phyloP scores from a whole-genome alignment of 2,888 invertebrate genomes.

The Aleiodes leptofemur region DNA sequence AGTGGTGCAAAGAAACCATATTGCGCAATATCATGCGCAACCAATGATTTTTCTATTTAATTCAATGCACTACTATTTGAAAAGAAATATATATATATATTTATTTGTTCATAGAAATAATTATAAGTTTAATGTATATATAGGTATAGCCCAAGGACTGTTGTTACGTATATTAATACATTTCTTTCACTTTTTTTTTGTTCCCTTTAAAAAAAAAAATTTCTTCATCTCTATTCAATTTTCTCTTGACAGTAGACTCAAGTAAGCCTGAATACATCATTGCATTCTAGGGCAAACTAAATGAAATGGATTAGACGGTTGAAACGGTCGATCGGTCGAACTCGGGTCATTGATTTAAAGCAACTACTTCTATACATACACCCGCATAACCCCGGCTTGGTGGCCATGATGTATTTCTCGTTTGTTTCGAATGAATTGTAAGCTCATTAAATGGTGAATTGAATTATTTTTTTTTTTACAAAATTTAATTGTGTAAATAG shows the following conservation, averaged over 20 bases:
- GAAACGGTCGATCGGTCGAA: conserved; percentile 59
- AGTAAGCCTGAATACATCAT: conserved; percentile 27
- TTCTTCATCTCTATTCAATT: conserved; percentile 6
- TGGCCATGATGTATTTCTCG: conserved; percentile 7
- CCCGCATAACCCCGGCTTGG: neutral
- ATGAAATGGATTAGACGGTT: conserved; percentile 44
- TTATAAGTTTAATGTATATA: conserved; percentile 16
- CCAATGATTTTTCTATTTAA: conserved; percentile 12
- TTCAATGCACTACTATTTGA: conserved; percentile 17
- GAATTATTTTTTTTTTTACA: no score
- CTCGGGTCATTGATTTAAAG: conserved; percentile 61
- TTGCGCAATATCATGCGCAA: conserved; percentile 38
- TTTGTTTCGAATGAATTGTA: neutral
- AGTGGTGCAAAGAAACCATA: conserved; percentile 34
- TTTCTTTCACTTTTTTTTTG: neutral
- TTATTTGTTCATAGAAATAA: conserved; percentile 14
- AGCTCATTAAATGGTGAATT: no score
- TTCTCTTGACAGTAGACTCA: neutral
- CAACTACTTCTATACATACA: conserved; percentile 23
- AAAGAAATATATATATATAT: neutral
- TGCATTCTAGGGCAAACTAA: conserved; percentile 45
- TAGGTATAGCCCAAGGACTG: conserved; percentile 6
- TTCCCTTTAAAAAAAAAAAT: no score
- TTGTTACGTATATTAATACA: conserved; percentile 14
- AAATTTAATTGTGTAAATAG: no score